Percentiles rank a stretch among this genome's conserved stretches.
phyloP scores from a whole-genome alignment of 2,888 invertebrate species.

The Portevinia maculata region DNA sequence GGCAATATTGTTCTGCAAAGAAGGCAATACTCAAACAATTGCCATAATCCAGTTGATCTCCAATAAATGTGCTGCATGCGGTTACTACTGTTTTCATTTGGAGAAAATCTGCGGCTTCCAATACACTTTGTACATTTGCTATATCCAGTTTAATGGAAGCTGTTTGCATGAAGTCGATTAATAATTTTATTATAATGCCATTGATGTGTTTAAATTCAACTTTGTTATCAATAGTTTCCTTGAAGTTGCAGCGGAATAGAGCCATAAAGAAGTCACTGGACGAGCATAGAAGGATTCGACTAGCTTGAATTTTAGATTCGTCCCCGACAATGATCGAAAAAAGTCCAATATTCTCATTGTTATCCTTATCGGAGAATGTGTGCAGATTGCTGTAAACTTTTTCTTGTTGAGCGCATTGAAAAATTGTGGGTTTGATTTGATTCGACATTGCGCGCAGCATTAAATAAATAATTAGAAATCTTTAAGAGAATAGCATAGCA shows the following conservation, averaged over 20 bases:
- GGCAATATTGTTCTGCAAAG: conserved; percentile 1
- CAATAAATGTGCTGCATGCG: conserved; percentile 5
- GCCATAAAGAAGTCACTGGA: neutral
- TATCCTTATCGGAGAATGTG: neutral
- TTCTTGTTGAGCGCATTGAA: neutral
- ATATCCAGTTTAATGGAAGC: neutral
- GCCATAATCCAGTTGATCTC: neutral
- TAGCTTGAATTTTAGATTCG: neutral
- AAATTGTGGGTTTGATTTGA: neutral
- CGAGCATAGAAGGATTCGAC: neutral
- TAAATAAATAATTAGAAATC: no score
- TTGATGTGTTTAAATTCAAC: neutral
- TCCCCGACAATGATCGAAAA: neutral
- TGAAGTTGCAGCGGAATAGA: neutral
- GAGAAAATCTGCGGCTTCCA: neutral
- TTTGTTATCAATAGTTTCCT: neutral
- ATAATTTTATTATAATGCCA: neutral
- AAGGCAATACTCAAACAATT: conserved; percentile 6
- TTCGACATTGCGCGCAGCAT: no score
- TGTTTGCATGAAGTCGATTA: conserved; percentile 6
- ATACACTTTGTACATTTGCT: neutral
- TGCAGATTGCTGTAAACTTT: neutral
- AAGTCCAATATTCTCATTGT: no score
- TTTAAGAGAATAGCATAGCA: no score
- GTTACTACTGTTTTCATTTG: neutral